Evolutionary conservation across 2,888 invertebrate genomes (phyloP).

Genomic region (Pheosia tremula): DNA sequence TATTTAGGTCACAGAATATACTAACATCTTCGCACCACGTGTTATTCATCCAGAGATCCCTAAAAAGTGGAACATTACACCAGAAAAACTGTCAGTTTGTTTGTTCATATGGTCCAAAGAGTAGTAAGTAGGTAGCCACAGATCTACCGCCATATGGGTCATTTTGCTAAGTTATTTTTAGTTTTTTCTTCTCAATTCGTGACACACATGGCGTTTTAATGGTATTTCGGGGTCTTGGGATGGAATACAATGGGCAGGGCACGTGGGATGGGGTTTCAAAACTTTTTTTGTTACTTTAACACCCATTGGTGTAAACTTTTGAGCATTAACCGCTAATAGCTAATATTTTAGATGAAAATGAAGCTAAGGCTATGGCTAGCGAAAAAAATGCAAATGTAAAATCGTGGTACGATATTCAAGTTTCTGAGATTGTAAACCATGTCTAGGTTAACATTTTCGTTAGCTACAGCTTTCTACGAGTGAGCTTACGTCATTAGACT

Average conservation of each 20-base stretch:
- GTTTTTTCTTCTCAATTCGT: conserved; percentile 42
- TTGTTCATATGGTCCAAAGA: conserved; percentile 55
- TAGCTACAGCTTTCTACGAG: too few species aligned
- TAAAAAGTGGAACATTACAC: conserved; percentile 27
- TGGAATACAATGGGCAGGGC: conserved; percentile 4
- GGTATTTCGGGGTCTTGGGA: conserved; percentile 2
- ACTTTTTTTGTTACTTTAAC: neutral
- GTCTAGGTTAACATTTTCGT: too few species aligned
- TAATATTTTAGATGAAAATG: neutral
- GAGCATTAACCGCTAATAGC: neutral
- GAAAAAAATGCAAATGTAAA: too few species aligned
- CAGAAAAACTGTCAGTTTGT: conserved; percentile 40
- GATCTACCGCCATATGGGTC: conserved; percentile 50
- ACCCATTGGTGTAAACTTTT: neutral
- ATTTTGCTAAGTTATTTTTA: conserved; percentile 38
- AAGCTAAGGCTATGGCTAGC: too few species aligned
- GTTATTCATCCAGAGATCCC: conserved; percentile 7
- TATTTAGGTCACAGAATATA: conserved; percentile 22
- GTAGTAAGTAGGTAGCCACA: conserved; percentile 20
- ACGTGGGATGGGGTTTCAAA: neutral
- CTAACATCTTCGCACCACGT: conserved; percentile 23
- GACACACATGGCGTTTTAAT: conserved; percentile 46
- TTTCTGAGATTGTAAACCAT: too few species aligned
- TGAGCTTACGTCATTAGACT: too few species aligned
- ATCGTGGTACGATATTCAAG: too few species aligned